Evolutionary conservation across 1,140 invertebrate genomes (phyloP).

Genomic region (Potamilus streckersoni): DNA sequence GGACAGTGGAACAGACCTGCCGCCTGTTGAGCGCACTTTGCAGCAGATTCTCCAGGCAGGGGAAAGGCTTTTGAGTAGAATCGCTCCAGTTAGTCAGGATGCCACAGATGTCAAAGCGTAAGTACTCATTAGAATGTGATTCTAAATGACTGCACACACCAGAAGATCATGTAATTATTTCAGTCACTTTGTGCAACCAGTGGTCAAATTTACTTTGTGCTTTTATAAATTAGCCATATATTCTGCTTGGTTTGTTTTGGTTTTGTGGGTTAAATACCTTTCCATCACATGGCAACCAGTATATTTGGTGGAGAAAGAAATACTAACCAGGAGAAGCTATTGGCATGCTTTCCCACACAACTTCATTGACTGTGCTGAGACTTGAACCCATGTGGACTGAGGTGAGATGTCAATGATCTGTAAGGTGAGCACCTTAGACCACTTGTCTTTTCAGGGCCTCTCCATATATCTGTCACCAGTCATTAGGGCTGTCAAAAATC

Average conservation of each 20-base stretch:
- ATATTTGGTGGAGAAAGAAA: too few species aligned
- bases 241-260: background rate
- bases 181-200: background rate
- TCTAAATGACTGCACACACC: background rate
- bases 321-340: too few species aligned
- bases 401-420: too few species aligned
- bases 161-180: background rate
- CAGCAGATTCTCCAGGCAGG: conserved; percentile 92
- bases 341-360: too few species aligned
- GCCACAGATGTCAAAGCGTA: conserved; percentile 94
- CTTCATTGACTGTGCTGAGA: too few species aligned
- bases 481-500: too few species aligned
- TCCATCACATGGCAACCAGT: too few species aligned
- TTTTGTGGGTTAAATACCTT: too few species aligned
- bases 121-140: conserved; percentile 63
- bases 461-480: too few species aligned
- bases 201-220: background rate
- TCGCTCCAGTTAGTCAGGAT: conserved; percentile 77
- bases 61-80: conserved; percentile 86
- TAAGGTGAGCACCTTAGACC: too few species aligned
- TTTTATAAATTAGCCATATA: background rate
- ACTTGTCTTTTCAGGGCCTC: too few species aligned
- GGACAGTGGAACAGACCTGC: conserved; percentile 73
- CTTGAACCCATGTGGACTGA: too few species aligned
- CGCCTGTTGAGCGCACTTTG: conserved; percentile 87